These are phyloP conservation scores for Paguma larvata DNA, from an alignment of 2,797 vertebrate genomes.

Conservation along the genomic window DNA sequence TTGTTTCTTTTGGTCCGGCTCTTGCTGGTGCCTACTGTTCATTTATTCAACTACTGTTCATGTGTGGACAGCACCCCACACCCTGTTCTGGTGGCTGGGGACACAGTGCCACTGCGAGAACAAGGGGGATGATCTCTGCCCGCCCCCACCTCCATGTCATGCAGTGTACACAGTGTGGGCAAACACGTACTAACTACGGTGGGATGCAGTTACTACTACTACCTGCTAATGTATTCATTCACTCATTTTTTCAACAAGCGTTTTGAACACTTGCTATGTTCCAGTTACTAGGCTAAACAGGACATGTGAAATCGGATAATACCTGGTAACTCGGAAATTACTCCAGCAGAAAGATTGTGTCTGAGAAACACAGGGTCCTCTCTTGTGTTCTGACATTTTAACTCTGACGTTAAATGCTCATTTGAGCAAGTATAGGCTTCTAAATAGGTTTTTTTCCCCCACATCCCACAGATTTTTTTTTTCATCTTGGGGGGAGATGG, in stretches of 20 bases:
- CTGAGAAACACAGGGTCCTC: neutral
- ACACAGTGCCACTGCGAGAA: neutral
- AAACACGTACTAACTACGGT: neutral
- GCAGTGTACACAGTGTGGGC: neutral
- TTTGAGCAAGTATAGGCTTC: neutral
- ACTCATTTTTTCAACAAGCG: neutral
- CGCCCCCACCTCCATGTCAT: accelerated
- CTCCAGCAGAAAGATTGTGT: neutral
- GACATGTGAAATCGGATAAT: neutral
- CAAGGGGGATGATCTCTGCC: neutral
- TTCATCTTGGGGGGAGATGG: neutral
- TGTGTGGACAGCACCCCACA: neutral
- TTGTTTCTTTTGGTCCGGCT: neutral
- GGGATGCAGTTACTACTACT: neutral
- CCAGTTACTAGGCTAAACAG: neutral
- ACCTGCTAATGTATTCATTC: neutral
- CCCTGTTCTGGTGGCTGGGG: neutral
- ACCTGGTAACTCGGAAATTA: neutral
- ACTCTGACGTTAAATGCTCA: neutral
- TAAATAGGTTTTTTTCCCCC: neutral
- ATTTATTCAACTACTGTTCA: neutral
- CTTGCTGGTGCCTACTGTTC: neutral
- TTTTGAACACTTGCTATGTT: neutral
- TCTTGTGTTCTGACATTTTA: neutral
- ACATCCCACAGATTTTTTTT: neutral